Conservation (phyloP, 2,888 invertebrate genomes). For the Yponomeuta evonymella region DNA sequence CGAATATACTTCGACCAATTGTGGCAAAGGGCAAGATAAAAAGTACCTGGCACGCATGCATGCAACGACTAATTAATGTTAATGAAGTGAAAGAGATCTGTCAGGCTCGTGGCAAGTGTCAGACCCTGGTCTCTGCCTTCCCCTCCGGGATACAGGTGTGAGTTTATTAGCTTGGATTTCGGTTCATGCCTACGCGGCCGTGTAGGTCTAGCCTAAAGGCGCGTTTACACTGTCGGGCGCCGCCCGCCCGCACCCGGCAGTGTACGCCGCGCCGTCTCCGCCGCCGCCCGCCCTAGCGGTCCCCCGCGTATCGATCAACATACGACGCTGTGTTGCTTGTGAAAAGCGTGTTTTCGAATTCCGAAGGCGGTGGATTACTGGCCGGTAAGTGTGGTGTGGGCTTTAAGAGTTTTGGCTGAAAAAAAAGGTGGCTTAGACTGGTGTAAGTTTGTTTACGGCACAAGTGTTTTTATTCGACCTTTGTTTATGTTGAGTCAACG, state of each 20-base stretch:
- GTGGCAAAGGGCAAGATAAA: too few relatives aligned
- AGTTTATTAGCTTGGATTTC: too few relatives aligned
- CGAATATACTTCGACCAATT: too few relatives aligned
- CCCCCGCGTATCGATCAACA: conserved; percentile 29
- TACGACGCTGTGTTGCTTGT: background rate
- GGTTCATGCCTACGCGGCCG: too few relatives aligned
- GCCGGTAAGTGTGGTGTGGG: background rate
- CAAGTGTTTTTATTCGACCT: background rate
- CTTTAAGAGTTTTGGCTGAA: background rate
- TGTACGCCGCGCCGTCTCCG: conserved; percentile 39
- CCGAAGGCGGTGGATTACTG: background rate
- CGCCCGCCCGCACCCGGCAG: conserved; percentile 42
- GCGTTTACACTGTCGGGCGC: background rate
- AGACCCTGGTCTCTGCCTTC: too few relatives aligned
- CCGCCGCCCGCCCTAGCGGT: conserved; percentile 43
- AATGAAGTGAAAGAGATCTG: too few relatives aligned
- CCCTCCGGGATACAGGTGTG: too few relatives aligned
- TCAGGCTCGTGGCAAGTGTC: too few relatives aligned
- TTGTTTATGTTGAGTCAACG: too few relatives aligned
- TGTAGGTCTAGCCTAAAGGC: conserved; percentile 18
- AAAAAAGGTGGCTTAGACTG: background rate
- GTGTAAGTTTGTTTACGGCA: background rate
- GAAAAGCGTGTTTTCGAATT: conserved; percentile 33
- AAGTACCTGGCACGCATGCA: too few relatives aligned
- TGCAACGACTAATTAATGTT: too few relatives aligned